These are phyloP conservation scores for Eupithecia abbreviata DNA, from an alignment of 2,888 invertebrate genomes.

Conservation along the genomic window DNA sequence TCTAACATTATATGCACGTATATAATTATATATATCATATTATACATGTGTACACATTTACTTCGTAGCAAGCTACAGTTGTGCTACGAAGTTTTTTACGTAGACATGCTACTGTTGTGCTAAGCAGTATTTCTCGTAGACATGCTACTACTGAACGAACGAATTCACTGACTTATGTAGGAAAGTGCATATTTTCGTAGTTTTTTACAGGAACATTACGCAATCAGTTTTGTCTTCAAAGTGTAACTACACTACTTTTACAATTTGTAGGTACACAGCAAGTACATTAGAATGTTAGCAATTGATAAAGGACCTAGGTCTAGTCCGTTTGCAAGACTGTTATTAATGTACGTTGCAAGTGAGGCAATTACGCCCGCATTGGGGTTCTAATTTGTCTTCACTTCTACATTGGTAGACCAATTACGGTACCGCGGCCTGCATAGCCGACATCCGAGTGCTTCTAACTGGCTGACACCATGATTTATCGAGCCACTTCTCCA, in stretches of 20 bases:
- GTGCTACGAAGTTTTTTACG: not conserved
- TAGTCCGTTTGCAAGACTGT: not conserved
- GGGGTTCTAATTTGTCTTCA: slow-evolving; percentile 29
- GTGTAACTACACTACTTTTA: no score
- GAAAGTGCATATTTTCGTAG: no score
- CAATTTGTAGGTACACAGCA: not conserved
- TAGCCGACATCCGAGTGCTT: slow-evolving; percentile 30
- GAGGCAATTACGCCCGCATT: slow-evolving; percentile 20
- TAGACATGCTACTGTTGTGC: not conserved
- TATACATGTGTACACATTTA: no score
- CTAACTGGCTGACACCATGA: slow-evolving; percentile 33
- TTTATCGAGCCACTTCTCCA: slow-evolving; percentile 30
- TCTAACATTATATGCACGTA: not conserved
- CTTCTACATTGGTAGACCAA: slow-evolving; percentile 32
- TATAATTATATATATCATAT: no score
- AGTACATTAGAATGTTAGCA: not conserved
- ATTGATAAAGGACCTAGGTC: not conserved
- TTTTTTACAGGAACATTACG: no score
- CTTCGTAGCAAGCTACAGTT: not conserved
- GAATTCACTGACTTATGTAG: no score
- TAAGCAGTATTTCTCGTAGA: not conserved
- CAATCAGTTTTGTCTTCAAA: no score
- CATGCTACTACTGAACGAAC: not conserved
- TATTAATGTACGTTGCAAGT: slow-evolving; percentile 5
- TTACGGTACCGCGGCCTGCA: slow-evolving; percentile 34